Evolutionary conservation across 2,113 vertebrate genomes (phyloP), one percentile per base, ranked within the genome.

Genomic region (Chaetodon auriga): DNA sequence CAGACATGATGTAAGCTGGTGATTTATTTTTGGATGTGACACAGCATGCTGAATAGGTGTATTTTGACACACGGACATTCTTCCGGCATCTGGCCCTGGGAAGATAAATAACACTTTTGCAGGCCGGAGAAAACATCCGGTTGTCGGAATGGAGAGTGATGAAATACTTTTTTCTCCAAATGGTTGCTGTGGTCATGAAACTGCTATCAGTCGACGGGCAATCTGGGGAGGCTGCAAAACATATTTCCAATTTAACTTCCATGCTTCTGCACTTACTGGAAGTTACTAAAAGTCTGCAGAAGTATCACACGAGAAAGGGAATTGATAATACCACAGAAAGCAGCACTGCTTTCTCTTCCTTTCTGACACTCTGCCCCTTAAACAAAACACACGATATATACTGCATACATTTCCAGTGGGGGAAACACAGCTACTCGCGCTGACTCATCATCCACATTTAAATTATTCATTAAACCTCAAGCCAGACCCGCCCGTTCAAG

Each of bases 391-490:
- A 84, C 63, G 8, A n/a, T 61, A 87, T 80, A 70, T 64, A 75
- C 58, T 49, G 68, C 82, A 83, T 80, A 73, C 55, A 77, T 90
- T 90, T 85, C 63, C 48, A 77, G 53, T 30, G 30, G 21, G 46
- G 66, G 15, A 81, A 78, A 82, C 45, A 5, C 69, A 73, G 49
- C 36, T 38, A 43, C 23, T n/a, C 53, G 23, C 58, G 92, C 93
- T 80, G 88, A 92, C 79, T 94, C 92, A 94, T 92, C 95, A 92
- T 84, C 82, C 35, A 61, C 62, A 87, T 92, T 93, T 95, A 93
- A 94, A 95, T 95, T 92, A 95, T 93, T 92, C 92, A 95, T 94
- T 92, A 92, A 91, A 90, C 75, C 68, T 65, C 18, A 7, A 76
- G 74, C 75, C 21, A 14, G 81, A 77, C 65, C 81, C 48, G 8